Conservation (phyloP, 2,888 invertebrate species). For the Pogonocherus hispidulus region DNA sequence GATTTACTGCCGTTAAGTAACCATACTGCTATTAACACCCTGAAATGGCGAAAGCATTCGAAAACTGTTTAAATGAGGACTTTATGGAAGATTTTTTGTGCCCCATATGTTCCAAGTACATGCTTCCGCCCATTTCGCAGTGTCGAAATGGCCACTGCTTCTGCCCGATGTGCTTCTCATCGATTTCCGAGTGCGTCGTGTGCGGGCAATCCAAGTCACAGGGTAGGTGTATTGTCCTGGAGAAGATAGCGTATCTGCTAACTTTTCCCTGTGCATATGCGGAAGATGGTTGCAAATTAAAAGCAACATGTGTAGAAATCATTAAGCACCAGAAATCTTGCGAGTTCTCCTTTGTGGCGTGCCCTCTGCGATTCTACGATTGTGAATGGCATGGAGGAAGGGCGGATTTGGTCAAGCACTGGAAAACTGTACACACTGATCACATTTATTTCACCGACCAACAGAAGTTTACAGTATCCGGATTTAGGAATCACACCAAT, state of each 20-base stretch:
- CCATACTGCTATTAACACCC: too few species aligned
- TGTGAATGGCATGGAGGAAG: constrained; percentile 38
- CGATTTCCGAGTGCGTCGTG: constrained; percentile 15
- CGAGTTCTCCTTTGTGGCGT: constrained; percentile 22
- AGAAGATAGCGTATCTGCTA: constrained; percentile 1
- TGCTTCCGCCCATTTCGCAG: constrained; percentile 31
- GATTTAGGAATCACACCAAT: background rate
- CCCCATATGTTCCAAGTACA: constrained; percentile 27
- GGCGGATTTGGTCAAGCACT: background rate
- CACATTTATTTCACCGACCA: background rate
- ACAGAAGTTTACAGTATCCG: background rate
- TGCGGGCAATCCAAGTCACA: constrained; percentile 20
- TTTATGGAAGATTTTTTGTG: too few species aligned
- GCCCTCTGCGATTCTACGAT: constrained; percentile 36
- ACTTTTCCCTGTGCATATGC: constrained; percentile 23
- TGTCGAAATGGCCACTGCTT: constrained; percentile 29
- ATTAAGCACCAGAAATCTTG: constrained; percentile 35
- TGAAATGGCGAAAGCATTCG: too few species aligned
- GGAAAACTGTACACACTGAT: background rate
- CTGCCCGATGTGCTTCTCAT: constrained; percentile 24
- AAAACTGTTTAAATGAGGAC: too few species aligned
- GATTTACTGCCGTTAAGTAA: too few species aligned
- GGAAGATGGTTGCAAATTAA: constrained; percentile 25
- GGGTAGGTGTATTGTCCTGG: constrained; percentile 11
- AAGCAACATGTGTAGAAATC: constrained; percentile 14